These are phyloP conservation scores for Misgurnus mizolepis DNA, from an alignment of 2,113 vertebrate species.

Conservation along the genomic window DNA sequence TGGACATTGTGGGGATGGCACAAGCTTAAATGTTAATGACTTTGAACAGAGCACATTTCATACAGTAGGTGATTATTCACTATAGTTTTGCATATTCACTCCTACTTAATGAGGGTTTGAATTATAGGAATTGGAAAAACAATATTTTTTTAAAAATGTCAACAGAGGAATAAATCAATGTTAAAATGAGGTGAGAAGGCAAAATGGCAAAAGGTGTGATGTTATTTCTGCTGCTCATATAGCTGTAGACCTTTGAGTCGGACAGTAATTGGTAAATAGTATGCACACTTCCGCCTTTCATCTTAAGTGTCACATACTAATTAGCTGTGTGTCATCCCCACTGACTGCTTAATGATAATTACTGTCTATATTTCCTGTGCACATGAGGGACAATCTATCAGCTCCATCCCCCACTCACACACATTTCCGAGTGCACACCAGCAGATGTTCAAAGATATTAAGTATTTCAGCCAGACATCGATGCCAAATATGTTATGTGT, in stretches of 20 bases:
- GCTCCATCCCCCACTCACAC: conserved; percentile 15
- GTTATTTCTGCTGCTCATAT: conserved; percentile 18
- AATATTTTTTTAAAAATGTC: neutral
- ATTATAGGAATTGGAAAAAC: neutral
- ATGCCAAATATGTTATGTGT: neutral
- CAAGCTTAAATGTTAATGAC: neutral
- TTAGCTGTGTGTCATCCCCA: conserved; percentile 58
- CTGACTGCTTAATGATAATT: conserved; percentile 55
- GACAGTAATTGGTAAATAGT: conserved; percentile 29
- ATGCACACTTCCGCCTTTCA: conserved; percentile 28
- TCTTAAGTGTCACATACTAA: conserved; percentile 55
- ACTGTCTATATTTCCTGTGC: conserved; percentile 26
- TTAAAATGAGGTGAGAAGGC: conserved; percentile 21
- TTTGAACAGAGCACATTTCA: neutral
- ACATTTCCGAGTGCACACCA: neutral
- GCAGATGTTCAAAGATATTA: neutral
- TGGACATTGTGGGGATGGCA: neutral
- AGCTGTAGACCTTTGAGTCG: conserved; percentile 11
- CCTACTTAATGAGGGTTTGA: neutral
- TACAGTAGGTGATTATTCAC: neutral
- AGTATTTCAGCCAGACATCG: neutral
- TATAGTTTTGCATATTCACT: neutral
- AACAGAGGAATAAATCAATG: conserved; percentile 36
- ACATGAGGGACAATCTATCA: conserved; percentile 1
- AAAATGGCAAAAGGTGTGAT: conserved; percentile 23